phyloP scores from a whole-genome alignment of 2,888 invertebrate genomes.

The Nemapogon koenigi region DNA sequence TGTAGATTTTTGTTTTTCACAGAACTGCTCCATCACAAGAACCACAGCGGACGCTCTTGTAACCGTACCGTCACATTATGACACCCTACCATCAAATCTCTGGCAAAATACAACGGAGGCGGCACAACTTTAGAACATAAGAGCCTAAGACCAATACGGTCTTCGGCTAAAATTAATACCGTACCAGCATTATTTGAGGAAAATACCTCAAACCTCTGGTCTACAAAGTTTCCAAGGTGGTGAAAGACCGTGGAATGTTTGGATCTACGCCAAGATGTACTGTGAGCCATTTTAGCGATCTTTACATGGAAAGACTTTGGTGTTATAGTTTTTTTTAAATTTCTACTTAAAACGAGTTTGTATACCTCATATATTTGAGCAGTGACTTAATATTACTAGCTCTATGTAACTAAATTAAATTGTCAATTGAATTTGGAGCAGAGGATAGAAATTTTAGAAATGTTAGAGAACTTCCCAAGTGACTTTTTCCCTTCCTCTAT shows the following conservation, averaged over 20 bases:
- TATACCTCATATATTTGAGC: too few relatives aligned
- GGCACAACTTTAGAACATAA: slow-evolving; percentile 37
- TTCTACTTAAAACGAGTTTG: too few relatives aligned
- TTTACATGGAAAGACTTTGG: too few relatives aligned
- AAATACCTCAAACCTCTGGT: slow-evolving; percentile 21
- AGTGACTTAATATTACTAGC: too few relatives aligned
- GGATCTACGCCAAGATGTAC: too few relatives aligned
- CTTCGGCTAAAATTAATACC: slow-evolving; percentile 26
- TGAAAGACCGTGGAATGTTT: slow-evolving; percentile 44
- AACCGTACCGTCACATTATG: slow-evolving; percentile 80
- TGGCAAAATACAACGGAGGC: slow-evolving; percentile 52
- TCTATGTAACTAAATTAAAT: too few relatives aligned
- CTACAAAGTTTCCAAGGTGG: slow-evolving; percentile 33
- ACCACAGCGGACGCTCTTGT: slow-evolving; percentile 74
- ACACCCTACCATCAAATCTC: slow-evolving; percentile 60
- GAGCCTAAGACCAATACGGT: slow-evolving; percentile 24
- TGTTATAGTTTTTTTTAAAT: too few relatives aligned
- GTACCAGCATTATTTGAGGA: slow-evolving; percentile 36
- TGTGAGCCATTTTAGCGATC: slow-evolving; percentile 2
- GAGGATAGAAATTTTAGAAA: too few relatives aligned
- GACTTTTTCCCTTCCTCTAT: too few relatives aligned
- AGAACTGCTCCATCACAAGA: slow-evolving; percentile 75
- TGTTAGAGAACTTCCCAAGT: too few relatives aligned
- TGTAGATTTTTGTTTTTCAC: slow-evolving; percentile 33
- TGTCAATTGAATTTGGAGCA: too few relatives aligned